Conservation (phyloP, 2,113 vertebrate species). For the Melierax canorus region DNA sequence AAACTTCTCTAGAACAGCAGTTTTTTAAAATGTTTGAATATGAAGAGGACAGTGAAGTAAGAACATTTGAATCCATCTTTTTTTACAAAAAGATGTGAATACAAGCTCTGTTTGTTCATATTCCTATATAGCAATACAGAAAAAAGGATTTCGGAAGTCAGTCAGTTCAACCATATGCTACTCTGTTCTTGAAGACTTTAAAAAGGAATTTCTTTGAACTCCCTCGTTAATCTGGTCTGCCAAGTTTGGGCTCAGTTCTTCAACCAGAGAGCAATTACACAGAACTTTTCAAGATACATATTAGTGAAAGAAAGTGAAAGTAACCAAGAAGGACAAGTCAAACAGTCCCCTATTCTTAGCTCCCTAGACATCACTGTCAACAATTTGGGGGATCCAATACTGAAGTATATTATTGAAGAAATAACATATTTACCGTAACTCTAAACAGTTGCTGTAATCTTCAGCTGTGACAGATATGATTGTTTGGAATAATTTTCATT, state of each 20-base stretch:
- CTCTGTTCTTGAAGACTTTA: background rate
- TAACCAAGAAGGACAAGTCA: background rate
- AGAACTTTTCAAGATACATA: background rate
- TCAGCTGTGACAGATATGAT: background rate
- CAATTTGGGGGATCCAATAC: background rate
- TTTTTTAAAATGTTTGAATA: background rate
- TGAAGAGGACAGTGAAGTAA: background rate
- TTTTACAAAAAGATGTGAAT: background rate
- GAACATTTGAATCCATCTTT: background rate
- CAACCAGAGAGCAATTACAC: background rate
- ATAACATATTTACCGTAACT: background rate
- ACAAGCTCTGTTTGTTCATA: background rate
- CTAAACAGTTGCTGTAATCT: background rate
- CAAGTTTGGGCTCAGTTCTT: background rate
- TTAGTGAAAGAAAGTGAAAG: background rate
- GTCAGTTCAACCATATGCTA: background rate
- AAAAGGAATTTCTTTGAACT: background rate
- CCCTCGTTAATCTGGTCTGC: background rate
- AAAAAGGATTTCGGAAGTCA: background rate
- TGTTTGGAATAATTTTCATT: background rate
- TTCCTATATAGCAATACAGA: background rate
- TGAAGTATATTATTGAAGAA: background rate
- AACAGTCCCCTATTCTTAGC: background rate
- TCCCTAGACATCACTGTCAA: background rate
- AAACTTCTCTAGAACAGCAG: background rate